Base-by-base conservation (phyloP, 2,888 invertebrate species). In the Amphimallon solstitiale region DNA sequence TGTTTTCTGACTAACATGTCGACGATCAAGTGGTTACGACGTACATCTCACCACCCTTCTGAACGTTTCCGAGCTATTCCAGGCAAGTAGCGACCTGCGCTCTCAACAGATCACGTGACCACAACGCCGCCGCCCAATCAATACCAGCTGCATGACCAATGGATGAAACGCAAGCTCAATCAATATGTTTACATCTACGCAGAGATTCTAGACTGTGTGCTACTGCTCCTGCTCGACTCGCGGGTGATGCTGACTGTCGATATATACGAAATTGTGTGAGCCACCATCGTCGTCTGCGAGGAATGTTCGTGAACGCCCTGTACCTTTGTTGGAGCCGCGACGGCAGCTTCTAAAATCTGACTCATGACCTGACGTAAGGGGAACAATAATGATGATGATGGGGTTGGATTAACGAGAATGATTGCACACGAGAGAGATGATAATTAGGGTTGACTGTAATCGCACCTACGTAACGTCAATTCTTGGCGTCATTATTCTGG, bases 101-200 rank as follows among this genome's bases (percentile, higher is more conserved):
- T 71, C 59, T 63, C 54, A 64, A 52, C 74, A n/a, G 7, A 23
- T 48, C 61, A 75, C 74, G 73, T 75, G 75, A 74, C 68, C 72
- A 10, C 23, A 3, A n/a, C 23, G 14, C 23, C n/a, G n/a, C n/a
- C n/a, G 34, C 9, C 29, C 29, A 71, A 75, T 75, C 75, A 73
- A 75, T 75, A 75, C 14, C 48, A 63, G 49, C 45, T 51, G 68
- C 68, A 70, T 71, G 68, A 71, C 71, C 68, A 73, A 70, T 70
- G 71, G 67, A 29, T 29, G 29, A 66, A 66, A 65, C 66, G 66
- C 68, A 69, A 68, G 68, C 70, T 14, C 48, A 73, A 75, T 75
- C 75, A 72, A 75, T 75, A 75, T 71, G 70, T 72, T 71, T 69
- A 67, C 68, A 63, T 61, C 61, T 35, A 48, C 43, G 48, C 48